phyloP scores from a whole-genome alignment of 2,797 vertebrate species.

The Enteromius radiatus region DNA sequence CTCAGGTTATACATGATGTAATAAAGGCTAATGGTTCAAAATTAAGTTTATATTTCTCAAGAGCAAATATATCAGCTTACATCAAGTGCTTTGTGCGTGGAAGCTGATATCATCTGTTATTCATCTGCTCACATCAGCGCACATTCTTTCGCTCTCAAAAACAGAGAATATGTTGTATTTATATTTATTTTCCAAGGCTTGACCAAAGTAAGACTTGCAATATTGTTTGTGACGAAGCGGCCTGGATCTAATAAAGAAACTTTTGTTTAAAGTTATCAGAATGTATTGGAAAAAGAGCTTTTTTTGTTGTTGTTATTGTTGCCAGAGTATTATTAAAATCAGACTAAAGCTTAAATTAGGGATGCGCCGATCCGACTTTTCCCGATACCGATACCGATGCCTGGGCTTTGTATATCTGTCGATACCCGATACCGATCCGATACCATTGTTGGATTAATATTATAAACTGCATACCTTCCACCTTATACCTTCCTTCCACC shows the following conservation, averaged over 20 bases:
- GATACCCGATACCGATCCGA: no score
- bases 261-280: constrained; percentile 34
- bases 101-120: constrained; percentile 58
- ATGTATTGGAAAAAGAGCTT: constrained; percentile 18
- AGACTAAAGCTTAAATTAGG: not conserved
- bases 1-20: constrained; percentile 39
- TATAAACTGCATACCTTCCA: no score
- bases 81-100: constrained; percentile 40
- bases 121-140: constrained; percentile 36
- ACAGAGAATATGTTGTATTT: constrained; percentile 29
- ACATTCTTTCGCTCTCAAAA: constrained; percentile 34
- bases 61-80: constrained; percentile 46
- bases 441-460: no score
- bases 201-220: not conserved
- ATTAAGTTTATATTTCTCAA: constrained; percentile 39
- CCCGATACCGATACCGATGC: no score
- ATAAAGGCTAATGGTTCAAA: constrained; percentile 28
- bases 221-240: constrained; percentile 34
- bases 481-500: no score
- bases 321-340: constrained; percentile 21
- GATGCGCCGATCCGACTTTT: no score
- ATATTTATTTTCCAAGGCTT: constrained; percentile 29
- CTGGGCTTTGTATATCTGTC: no score
- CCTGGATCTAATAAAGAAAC: constrained; percentile 33
- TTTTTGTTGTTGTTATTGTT: constrained; percentile 7